phyloP scores from a whole-genome alignment of 2,888 invertebrate genomes.

The Meloe dianella region DNA sequence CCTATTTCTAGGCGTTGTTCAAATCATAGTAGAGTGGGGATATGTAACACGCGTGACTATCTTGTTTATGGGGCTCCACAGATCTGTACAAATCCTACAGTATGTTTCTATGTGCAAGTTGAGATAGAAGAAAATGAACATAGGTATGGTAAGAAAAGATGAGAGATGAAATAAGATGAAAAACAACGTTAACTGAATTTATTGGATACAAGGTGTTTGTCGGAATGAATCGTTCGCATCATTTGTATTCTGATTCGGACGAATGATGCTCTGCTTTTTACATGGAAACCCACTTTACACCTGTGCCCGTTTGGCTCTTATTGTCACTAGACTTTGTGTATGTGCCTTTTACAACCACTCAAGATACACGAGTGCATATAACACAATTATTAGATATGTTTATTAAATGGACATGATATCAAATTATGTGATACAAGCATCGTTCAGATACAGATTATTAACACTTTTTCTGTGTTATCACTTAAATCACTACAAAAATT shows the following conservation, averaged over 20 bases:
- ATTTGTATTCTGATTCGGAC: slow-evolving; percentile 61
- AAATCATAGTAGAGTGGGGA: slow-evolving; percentile 39
- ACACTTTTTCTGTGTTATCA: not conserved
- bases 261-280: slow-evolving; percentile 60
- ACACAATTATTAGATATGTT: slow-evolving; percentile 56
- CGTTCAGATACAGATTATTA: not conserved
- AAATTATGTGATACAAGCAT: slow-evolving; percentile 40
- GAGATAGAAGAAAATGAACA: slow-evolving; percentile 8
- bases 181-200: slow-evolving; percentile 60
- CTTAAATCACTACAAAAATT: not conserved
- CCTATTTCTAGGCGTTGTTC: slow-evolving; percentile 20
- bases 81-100: slow-evolving; percentile 60
- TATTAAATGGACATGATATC: slow-evolving; percentile 59
- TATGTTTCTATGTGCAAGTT: slow-evolving; percentile 56
- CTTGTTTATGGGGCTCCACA: slow-evolving; percentile 60
- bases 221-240: slow-evolving; percentile 61
- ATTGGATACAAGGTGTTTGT: slow-evolving; percentile 63
- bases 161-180: slow-evolving; percentile 4
- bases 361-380: slow-evolving; percentile 53
- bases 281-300: slow-evolving; percentile 61
- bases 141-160: not conserved
- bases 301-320: slow-evolving; percentile 52
- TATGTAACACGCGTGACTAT: slow-evolving; percentile 54
- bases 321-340: slow-evolving; percentile 46
- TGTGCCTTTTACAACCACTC: slow-evolving; percentile 44